Conservation (phyloP, 2,797 vertebrate genomes). For the Chelonia mydas region DNA sequence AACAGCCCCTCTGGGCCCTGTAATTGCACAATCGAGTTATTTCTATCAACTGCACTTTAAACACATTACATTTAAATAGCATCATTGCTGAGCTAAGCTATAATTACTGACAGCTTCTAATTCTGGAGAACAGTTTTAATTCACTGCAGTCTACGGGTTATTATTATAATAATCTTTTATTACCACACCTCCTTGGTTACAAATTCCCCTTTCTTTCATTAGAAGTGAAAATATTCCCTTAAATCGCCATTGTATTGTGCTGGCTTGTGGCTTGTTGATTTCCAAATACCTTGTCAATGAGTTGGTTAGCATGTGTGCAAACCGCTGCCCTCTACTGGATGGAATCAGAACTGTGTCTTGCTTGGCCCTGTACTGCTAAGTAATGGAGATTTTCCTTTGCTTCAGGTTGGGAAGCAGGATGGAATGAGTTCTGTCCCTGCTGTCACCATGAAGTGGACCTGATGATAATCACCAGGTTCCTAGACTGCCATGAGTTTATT, state of each 20-base stretch:
- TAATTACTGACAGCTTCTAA: constrained; percentile 13
- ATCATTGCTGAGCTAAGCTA: background rate
- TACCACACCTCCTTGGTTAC: background rate
- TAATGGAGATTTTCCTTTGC: background rate
- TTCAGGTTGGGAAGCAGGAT: background rate
- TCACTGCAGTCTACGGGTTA: background rate
- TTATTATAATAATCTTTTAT: constrained; percentile 7
- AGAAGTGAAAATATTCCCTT: background rate
- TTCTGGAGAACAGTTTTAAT: background rate
- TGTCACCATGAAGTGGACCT: background rate
- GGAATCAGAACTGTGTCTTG: background rate
- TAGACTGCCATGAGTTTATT: background rate
- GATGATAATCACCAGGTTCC: background rate
- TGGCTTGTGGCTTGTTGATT: background rate
- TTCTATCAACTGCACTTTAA: background rate
- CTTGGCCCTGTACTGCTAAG: background rate
- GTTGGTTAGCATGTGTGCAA: background rate
- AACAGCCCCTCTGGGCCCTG: too few relatives aligned
- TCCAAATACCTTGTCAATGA: background rate
- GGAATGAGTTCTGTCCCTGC: background rate
- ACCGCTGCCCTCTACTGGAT: background rate
- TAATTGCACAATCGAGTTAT: background rate
- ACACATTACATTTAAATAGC: constrained; percentile 17
- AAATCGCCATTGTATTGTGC: background rate
- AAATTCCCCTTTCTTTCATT: background rate